These are phyloP conservation scores for Eidolon helvum DNA, from an alignment of 2,113 vertebrate genomes.

Conservation along the genomic window DNA sequence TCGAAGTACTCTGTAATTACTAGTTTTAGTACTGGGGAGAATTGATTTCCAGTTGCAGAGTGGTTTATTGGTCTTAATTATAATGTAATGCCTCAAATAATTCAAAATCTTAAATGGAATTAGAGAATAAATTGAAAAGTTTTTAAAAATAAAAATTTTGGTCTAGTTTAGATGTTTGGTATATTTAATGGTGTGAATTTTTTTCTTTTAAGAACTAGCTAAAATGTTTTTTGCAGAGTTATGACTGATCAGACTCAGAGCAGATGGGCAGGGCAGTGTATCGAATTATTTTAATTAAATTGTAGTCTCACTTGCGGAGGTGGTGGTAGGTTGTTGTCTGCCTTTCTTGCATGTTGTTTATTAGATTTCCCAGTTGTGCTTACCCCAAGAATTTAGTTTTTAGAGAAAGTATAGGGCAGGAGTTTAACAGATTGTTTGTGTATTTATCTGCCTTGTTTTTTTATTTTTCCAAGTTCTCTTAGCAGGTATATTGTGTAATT, in stretches of 20 bases:
- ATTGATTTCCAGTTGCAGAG: slow-evolving; percentile 63
- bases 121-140: slow-evolving; percentile 38
- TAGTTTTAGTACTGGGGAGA: slow-evolving; percentile 71
- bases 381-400: background rate
- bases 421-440: slow-evolving; percentile 22
- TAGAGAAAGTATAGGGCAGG: slow-evolving; percentile 24
- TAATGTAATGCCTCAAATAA: slow-evolving; percentile 32
- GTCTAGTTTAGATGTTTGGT: slow-evolving; percentile 76
- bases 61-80: slow-evolving; percentile 48
- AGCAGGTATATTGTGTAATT: background rate
- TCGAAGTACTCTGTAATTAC: slow-evolving; percentile 71
- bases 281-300: slow-evolving; percentile 75
- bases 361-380: slow-evolving; percentile 33
- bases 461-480: background rate
- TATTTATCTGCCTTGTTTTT: slow-evolving; percentile 25
- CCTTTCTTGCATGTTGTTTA: slow-evolving; percentile 74
- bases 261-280: slow-evolving; percentile 93
- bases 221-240: slow-evolving; percentile 87
- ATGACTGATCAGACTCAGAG: slow-evolving; percentile 91
- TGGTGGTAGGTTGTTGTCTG: slow-evolving; percentile 89
- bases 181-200: slow-evolving; percentile 75
- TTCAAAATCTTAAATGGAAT: slow-evolving; percentile 37
- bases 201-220: slow-evolving; percentile 80
- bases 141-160: slow-evolving; percentile 68
- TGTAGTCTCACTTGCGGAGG: slow-evolving; percentile 83